phyloP scores from a whole-genome alignment of 2,888 invertebrate species.

The Calliphora vomitoria region DNA sequence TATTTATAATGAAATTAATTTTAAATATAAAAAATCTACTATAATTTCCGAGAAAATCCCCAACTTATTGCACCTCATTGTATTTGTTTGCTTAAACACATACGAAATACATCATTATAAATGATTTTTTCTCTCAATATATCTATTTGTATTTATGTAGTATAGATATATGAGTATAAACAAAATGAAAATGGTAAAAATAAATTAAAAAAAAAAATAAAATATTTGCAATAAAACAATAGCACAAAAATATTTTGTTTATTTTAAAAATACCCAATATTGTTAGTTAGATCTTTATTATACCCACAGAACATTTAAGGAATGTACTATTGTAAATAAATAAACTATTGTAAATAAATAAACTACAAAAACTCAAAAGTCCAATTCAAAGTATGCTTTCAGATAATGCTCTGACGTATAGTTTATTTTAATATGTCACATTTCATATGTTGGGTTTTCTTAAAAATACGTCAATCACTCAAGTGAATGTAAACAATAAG shows the following conservation, averaged over 20 bases:
- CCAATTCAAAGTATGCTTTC: too few species aligned
- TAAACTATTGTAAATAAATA: not conserved
- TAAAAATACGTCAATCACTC: too few species aligned
- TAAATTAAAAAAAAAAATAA: not conserved
- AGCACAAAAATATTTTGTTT: not conserved
- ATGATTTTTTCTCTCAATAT: constrained; percentile 6
- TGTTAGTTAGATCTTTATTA: not conserved
- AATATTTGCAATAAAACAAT: constrained; percentile 17
- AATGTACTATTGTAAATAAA: not conserved
- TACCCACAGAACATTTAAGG: not conserved
- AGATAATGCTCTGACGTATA: too few species aligned
- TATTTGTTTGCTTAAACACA: not conserved
- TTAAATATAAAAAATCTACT: constrained; percentile 37
- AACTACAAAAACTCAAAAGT: too few species aligned
- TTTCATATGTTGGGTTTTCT: too few species aligned
- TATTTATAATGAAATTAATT: constrained; percentile 48
- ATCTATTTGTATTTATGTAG: not conserved
- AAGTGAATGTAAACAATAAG: too few species aligned
- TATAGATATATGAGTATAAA: not conserved
- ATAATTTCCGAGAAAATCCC: constrained; percentile 49
- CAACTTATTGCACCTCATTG: constrained; percentile 26
- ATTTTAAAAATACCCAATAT: constrained; percentile 25
- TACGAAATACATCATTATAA: constrained; percentile 1
- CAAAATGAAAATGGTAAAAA: constrained; percentile 8
- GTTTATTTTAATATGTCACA: too few species aligned